phyloP scores from a whole-genome alignment of 1,140 invertebrate species.

The Phocides pigmalion region DNA sequence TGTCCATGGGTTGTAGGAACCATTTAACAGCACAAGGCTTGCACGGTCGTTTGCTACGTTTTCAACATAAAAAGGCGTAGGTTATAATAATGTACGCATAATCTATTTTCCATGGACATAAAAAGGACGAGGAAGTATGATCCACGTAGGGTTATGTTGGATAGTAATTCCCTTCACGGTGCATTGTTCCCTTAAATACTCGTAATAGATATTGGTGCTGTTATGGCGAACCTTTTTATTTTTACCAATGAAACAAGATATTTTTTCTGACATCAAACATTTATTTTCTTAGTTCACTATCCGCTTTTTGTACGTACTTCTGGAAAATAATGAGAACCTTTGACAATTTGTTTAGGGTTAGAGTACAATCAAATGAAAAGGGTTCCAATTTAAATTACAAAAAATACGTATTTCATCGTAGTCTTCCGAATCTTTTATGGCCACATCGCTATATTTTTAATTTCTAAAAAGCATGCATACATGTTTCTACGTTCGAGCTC shows the following conservation, averaged over 20 bases:
- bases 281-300: constrained; percentile 11
- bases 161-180: constrained; percentile 24
- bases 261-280: constrained; percentile 25
- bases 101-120: neutral
- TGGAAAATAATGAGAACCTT: neutral
- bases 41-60: no score
- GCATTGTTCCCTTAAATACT: constrained; percentile 27
- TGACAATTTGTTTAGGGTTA: neutral
- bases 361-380: no score
- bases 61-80: no score
- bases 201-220: constrained; percentile 30
- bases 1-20: no score
- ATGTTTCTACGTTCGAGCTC: no score
- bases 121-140: neutral
- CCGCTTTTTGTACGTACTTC: neutral
- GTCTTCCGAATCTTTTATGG: no score
- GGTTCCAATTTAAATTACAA: no score
- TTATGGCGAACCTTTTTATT: constrained; percentile 36
- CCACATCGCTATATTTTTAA: no score
- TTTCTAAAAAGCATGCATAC: no score
- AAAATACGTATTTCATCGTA: no score
- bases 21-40: no score
- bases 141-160: neutral
- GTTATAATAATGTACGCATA: no score
- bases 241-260: constrained; percentile 28